Evolutionary conservation across 2,113 vertebrate species (phyloP).

Genomic region (Oriolus oriolus): DNA sequence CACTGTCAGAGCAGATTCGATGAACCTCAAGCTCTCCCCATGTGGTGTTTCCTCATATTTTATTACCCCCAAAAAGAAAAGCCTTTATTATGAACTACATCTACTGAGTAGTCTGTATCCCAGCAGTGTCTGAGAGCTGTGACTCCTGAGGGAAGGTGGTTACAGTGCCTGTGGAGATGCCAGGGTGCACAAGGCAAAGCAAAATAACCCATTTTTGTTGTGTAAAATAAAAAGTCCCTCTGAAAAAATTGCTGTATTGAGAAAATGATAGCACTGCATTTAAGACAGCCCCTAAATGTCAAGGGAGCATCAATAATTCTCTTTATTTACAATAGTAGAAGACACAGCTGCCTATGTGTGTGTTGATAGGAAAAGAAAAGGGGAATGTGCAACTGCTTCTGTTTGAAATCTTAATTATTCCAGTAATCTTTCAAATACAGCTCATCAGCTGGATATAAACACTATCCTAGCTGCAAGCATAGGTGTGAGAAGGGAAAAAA

Average conservation of each 20-base stretch:
- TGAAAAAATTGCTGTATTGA: neutral
- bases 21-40: neutral
- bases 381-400: neutral
- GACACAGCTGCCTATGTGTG: neutral
- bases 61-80: neutral
- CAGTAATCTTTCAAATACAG: neutral
- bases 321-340: neutral
- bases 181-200: neutral
- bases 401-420: slow-evolving; percentile 16
- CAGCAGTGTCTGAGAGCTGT: neutral
- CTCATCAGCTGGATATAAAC: slow-evolving; percentile 16
- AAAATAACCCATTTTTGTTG: neutral
- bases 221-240: neutral
- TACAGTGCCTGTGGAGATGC: neutral
- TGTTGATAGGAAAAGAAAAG: neutral
- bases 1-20: neutral
- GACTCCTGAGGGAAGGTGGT: neutral
- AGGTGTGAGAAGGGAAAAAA: slow-evolving; percentile 51
- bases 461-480: neutral
- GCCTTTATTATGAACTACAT: neutral
- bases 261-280: neutral
- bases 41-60: neutral
- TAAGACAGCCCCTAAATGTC: neutral
- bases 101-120: neutral
- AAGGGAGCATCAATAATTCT: neutral